Evolutionary conservation across 92 coral and sea anemone genomes (phyloP).

Genomic region (Hydrozoanthus gracilis): DNA sequence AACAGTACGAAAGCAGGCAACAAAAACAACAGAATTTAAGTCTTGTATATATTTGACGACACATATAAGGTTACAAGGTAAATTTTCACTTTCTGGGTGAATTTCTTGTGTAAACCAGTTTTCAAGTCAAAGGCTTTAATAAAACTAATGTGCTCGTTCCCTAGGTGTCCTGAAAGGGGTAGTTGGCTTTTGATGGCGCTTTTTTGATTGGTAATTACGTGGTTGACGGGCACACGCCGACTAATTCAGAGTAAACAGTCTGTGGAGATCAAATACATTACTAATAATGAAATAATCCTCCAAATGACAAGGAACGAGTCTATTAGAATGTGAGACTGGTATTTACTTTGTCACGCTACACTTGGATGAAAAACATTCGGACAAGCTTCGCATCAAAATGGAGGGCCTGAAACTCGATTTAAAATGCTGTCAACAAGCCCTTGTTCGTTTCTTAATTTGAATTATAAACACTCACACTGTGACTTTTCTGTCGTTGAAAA

Average conservation of each 20-base stretch:
- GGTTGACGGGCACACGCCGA: not conserved
- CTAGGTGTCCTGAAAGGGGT: not conserved
- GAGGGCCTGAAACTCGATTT: no score
- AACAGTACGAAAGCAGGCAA: not conserved
- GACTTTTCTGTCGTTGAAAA: no score
- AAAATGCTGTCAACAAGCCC: no score
- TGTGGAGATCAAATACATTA: not conserved
- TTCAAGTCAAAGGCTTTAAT: not conserved
- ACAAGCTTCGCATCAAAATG: no score
- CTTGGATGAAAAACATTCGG: no score
- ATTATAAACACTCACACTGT: no score
- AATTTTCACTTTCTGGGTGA: slow-evolving; percentile 7
- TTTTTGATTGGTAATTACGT: not conserved
- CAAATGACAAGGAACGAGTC: not conserved
- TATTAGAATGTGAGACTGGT: no score
- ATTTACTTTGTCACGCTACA: no score
- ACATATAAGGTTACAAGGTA: slow-evolving; percentile 21
- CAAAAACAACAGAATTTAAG: not conserved
- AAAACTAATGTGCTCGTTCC: not conserved
- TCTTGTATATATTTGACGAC: slow-evolving; percentile 19
- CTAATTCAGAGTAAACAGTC: not conserved
- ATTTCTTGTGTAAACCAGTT: not conserved
- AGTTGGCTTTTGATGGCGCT: not conserved
- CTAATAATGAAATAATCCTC: slow-evolving; percentile 1
- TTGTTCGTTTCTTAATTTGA: no score